Base-by-base conservation (phyloP, 2,797 vertebrate species). In the Chrysolophus pictus region DNA sequence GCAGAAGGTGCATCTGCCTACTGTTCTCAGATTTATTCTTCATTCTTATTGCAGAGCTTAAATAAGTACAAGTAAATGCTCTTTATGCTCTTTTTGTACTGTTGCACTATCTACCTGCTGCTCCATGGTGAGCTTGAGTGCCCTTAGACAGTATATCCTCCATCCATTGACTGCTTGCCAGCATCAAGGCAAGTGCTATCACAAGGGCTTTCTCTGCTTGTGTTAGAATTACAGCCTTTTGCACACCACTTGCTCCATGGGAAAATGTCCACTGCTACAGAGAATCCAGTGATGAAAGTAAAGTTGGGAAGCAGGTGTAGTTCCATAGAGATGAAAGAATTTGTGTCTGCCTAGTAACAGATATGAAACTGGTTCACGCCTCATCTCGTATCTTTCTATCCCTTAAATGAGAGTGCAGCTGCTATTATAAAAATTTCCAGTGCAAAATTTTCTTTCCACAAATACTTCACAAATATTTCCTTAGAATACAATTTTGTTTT, bases 41-140 rank as follows among this genome's bases (percentile, higher is more conserved):
- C 65, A 19, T 84, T 91, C 71, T 16, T 71, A n/a, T 68, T 58
- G 56, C 39, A 82, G 87, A 95, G 76, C 95, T 97, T 95, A 94
- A 97, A 89, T 86, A 97, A 95, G 80, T 93, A 91, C 58, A 91
- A 94, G 72, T 71, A 96, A 93, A 87, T 96, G 93, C 88, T 91
- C 86, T 96, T 93, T 97, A 86, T 96, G 92, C 88, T 91, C 87
- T 96, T 94, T 97, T 94, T 56, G 49, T 94, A 87, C 49, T 85
- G 65, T 88, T 96, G 69, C 87, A 44, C 60, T 93, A 73, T 83
- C 62, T 33, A 95, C 67, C 84, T 96, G 95, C 42, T 3, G 21
- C 73, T 95, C 84, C 46, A 89, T 1, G 1, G 75, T 74, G 84
- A 83, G 60, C 47, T 59, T 7, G 3, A 91, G 70, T 18, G 37